phyloP scores from a whole-genome alignment of 92 coral and sea anemone species.

The Ricordea florida region DNA sequence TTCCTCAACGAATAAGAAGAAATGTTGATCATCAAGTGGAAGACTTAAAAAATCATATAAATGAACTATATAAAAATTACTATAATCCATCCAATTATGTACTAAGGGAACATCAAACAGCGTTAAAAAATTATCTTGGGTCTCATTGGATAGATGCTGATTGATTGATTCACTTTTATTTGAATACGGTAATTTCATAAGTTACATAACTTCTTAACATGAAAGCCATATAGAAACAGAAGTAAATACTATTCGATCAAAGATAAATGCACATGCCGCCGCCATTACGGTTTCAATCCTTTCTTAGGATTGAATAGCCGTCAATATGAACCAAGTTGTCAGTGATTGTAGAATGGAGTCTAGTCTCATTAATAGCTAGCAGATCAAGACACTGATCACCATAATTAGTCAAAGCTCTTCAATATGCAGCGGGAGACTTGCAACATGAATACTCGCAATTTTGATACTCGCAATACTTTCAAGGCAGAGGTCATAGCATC shows the following conservation, averaged over 20 bases:
- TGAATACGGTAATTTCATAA: too few relatives aligned
- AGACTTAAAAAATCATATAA: too few relatives aligned
- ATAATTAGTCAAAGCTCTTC: conserved; percentile 20
- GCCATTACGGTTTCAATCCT: conserved; percentile 14
- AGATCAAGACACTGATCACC: too few relatives aligned
- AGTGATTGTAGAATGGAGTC: conserved; percentile 12
- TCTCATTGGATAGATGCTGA: too few relatives aligned
- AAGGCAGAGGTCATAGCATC: conserved; percentile 17
- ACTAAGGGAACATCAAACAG: neutral
- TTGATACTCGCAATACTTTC: conserved; percentile 25
- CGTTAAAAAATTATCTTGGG: neutral
- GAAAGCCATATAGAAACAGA: too few relatives aligned
- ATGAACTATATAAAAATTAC: too few relatives aligned
- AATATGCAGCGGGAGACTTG: conserved; percentile 21
- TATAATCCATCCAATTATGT: too few relatives aligned
- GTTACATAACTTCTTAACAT: too few relatives aligned
- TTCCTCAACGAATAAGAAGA: too few relatives aligned
- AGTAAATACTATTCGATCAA: neutral
- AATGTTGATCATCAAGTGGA: too few relatives aligned
- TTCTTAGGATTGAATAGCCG: conserved; percentile 9
- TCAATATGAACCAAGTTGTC: conserved; percentile 7
- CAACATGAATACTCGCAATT: conserved; percentile 13
- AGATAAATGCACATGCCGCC: conserved; percentile 23
- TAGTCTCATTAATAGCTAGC: conserved; percentile 40
- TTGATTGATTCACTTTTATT: too few relatives aligned